These are phyloP conservation scores for Gymnocephalus cernua DNA, from an alignment of 2,113 vertebrate species.

Conservation along the genomic window DNA sequence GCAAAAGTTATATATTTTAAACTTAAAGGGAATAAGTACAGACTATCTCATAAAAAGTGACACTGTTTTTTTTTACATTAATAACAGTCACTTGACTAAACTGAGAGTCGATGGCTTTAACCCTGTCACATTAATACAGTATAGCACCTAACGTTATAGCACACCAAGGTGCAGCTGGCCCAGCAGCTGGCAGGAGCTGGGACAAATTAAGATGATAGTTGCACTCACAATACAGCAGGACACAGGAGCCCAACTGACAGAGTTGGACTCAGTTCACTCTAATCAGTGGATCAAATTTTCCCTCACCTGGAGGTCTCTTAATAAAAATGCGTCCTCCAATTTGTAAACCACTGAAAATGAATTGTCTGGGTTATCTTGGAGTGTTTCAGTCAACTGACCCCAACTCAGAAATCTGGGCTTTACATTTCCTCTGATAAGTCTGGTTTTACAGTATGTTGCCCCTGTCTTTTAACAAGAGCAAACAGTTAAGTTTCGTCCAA, in stretches of 20 bases:
- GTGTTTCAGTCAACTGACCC: conserved; percentile 17
- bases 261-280: conserved; percentile 39
- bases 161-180: conserved; percentile 5
- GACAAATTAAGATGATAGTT: not conserved
- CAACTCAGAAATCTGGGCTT: conserved; percentile 32
- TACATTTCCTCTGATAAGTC: not conserved
- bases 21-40: conserved; percentile 32
- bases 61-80: conserved; percentile 13
- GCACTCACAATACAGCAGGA: conserved; percentile 12
- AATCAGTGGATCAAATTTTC: not conserved
- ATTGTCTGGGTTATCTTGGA: not conserved
- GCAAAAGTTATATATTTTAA: not conserved
- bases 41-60: conserved; percentile 24
- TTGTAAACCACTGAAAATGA: not conserved
- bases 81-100: conserved; percentile 59
- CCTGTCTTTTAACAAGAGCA: not conserved
- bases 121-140: conserved; percentile 17
- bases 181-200: conserved; percentile 8
- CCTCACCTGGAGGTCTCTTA: not conserved
- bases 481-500: conserved; percentile 86
- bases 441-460: not conserved
- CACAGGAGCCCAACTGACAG: conserved; percentile 22
- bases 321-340: not conserved
- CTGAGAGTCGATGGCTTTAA: conserved; percentile 53
- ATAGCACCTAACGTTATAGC: conserved; percentile 5